Evolutionary conservation across 1,140 invertebrate species (phyloP).

Genomic region (Drosophila willistoni): DNA sequence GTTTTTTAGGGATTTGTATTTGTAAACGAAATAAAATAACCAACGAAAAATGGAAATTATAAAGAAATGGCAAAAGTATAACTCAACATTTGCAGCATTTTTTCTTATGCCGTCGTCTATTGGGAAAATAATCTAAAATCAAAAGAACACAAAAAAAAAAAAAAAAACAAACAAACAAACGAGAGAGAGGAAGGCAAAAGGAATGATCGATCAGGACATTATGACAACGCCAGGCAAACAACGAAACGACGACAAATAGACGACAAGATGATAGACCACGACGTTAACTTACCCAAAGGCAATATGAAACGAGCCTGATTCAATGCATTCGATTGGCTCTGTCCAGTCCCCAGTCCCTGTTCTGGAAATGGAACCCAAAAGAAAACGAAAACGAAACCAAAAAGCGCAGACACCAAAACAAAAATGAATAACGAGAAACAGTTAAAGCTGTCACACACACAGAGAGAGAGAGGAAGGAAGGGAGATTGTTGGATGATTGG

Average conservation of each 20-base stretch:
- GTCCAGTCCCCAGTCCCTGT: slow-evolving; percentile 43
- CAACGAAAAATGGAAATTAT: slow-evolving; percentile 46
- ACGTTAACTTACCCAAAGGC: slow-evolving; percentile 77
- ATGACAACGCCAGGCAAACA: slow-evolving; percentile 6
- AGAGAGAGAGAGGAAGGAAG: neutral
- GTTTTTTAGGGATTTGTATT: slow-evolving; percentile 15
- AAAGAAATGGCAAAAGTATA: slow-evolving; percentile 22
- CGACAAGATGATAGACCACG: slow-evolving; percentile 16
- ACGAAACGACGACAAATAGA: slow-evolving; percentile 18
- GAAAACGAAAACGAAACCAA: slow-evolving; percentile 37
- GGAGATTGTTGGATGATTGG: neutral
- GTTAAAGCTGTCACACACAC: neutral
- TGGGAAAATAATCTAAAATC: slow-evolving; percentile 82
- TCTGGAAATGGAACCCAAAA: slow-evolving; percentile 52
- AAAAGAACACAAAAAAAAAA: slow-evolving; percentile 20
- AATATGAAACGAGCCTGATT: slow-evolving; percentile 75
- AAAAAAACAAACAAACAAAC: slow-evolving; percentile 35
- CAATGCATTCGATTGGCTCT: slow-evolving; percentile 37
- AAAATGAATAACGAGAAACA: slow-evolving; percentile 47
- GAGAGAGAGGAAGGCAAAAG: slow-evolving; percentile 27
- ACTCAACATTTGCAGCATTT: slow-evolving; percentile 78
- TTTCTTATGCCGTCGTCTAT: slow-evolving; percentile 81
- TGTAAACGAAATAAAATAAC: slow-evolving; percentile 41
- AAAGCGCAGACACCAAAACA: slow-evolving; percentile 41
- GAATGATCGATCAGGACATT: slow-evolving; percentile 10